A percentile compares a stretch with the other conserved stretches of the same genome.
Conservation (phyloP, 2,113 vertebrate genomes). For the Stercorarius parasiticus region DNA sequence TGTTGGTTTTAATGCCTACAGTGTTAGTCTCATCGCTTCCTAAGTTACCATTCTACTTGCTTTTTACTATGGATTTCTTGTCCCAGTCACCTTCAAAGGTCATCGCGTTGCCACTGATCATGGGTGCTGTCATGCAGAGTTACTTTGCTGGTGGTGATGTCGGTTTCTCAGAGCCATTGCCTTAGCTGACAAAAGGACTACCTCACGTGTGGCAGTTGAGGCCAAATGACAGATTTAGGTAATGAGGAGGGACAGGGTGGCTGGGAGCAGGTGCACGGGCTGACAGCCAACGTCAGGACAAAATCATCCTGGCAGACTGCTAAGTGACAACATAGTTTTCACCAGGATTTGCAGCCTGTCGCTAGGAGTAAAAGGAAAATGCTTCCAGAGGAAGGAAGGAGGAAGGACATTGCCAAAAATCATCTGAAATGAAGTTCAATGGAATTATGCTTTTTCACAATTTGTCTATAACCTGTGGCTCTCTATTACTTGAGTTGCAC, state of each 20-base stretch:
- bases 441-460: neutral
- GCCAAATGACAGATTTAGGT: neutral
- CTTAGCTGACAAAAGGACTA: neutral
- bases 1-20: neutral
- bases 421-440: neutral
- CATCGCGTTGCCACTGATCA: fast-evolving
- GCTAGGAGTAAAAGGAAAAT: neutral
- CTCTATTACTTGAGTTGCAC: neutral
- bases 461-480: neutral
- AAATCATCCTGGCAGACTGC: neutral
- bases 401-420: neutral
- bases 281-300: neutral
- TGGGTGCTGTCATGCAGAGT: neutral
- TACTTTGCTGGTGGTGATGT: neutral
- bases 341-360: neutral
- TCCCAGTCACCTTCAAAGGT: neutral
- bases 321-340: neutral
- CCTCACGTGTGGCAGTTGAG: neutral
- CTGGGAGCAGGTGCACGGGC: neutral
- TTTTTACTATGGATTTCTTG: neutral
- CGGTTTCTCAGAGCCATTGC: neutral
- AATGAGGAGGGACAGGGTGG: neutral
- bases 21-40: neutral
- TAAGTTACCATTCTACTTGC: neutral
- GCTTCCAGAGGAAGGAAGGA: neutral